phyloP scores from a whole-genome alignment of 2,113 vertebrate genomes.

The Zapornia atra region DNA sequence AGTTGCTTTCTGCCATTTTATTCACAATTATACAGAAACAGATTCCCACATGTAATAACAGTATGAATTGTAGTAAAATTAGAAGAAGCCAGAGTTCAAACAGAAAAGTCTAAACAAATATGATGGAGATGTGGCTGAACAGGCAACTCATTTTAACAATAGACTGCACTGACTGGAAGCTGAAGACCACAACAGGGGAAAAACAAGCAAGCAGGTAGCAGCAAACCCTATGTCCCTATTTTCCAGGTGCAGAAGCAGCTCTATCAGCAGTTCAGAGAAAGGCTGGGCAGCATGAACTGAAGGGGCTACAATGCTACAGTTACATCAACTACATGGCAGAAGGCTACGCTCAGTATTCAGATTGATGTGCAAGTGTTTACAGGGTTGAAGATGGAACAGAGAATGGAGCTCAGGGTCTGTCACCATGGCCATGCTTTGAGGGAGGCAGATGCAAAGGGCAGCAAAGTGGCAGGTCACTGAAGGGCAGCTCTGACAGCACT shows the following conservation, averaged over 20 bases:
- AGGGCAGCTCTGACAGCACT: not conserved
- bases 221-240: not conserved
- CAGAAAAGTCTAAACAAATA: not conserved
- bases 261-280: not conserved
- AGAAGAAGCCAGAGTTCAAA: not conserved
- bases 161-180: not conserved
- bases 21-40: not conserved
- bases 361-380: rapidly evolving
- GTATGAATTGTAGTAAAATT: not conserved
- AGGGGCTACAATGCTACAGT: not conserved
- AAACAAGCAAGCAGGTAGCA: not conserved
- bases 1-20: not conserved
- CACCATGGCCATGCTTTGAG: not conserved
- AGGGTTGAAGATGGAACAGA: not conserved
- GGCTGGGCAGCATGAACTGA: not conserved
- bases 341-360: not conserved
- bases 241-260: not conserved
- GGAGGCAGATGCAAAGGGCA: not conserved
- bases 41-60: not conserved
- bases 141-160: not conserved
- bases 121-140: rapidly evolving
- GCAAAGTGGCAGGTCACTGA: not conserved
- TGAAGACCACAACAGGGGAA: not conserved
- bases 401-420: not conserved
- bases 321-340: rapidly evolving